phyloP scores from a whole-genome alignment of 2,113 vertebrate species.

The Hemichromis elongatus region DNA sequence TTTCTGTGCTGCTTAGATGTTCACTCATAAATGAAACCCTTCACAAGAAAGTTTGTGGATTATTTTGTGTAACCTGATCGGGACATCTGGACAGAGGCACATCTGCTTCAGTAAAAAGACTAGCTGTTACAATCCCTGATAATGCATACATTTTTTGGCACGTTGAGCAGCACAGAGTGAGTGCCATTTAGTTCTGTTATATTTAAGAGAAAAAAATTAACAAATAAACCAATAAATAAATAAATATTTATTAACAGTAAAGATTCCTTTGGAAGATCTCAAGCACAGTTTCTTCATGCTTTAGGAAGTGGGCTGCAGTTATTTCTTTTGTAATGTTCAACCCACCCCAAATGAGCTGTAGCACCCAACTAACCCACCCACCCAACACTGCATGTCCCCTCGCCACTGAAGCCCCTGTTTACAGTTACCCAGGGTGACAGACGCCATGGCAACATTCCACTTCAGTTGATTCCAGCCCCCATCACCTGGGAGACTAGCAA shows the following conservation, averaged over 20 bases:
- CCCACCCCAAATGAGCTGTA: neutral
- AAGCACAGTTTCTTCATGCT: neutral
- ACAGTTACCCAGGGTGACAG: constrained; percentile 74
- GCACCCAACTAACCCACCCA: constrained; percentile 26
- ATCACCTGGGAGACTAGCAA: constrained; percentile 72
- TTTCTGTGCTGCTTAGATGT: neutral
- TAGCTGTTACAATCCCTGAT: too few relatives aligned
- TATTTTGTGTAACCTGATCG: neutral
- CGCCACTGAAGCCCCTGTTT: constrained; percentile 68
- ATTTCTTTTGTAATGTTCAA: constrained; percentile 3
- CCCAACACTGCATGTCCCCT: neutral
- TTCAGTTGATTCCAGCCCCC: constrained; percentile 64
- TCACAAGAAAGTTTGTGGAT: neutral
- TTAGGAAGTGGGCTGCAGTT: neutral
- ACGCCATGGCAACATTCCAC: constrained; percentile 66
- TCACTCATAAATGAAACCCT: neutral
- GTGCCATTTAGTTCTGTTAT: neutral
- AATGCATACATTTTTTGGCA: too few relatives aligned
- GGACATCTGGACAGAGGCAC: neutral
- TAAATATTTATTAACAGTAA: neutral
- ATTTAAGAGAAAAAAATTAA: neutral
- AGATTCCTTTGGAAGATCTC: neutral
- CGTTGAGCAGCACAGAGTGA: neutral
- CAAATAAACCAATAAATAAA: too few relatives aligned
- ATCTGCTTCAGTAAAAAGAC: too few relatives aligned